Conservation (phyloP, 2,888 invertebrate genomes). For the Argyresthia goedartella region DNA sequence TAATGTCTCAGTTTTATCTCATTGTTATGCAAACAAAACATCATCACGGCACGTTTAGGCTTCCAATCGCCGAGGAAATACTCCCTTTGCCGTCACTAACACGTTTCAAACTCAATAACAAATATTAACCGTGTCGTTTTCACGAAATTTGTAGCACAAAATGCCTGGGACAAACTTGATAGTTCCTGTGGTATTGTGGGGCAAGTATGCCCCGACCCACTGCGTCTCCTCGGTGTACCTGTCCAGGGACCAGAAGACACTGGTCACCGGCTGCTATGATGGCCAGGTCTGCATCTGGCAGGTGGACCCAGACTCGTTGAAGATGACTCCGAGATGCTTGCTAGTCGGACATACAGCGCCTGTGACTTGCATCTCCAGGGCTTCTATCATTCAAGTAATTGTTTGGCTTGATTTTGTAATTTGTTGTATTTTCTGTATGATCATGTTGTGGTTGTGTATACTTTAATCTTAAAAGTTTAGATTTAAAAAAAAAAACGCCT, state of each 20-base stretch:
- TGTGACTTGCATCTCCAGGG: constrained; percentile 89
- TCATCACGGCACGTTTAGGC: constrained; percentile 5
- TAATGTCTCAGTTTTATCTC: constrained; percentile 22
- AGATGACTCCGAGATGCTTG: constrained; percentile 93
- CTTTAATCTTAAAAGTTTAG: no score
- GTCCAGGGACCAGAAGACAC: constrained; percentile 90
- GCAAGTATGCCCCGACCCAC: constrained; percentile 95
- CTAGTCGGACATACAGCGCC: constrained; percentile 96
- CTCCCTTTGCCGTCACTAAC: background rate
- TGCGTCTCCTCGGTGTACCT: constrained; percentile 95
- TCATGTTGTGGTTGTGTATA: no score
- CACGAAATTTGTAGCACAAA: constrained; percentile 19
- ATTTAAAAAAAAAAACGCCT: no score
- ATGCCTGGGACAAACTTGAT: constrained; percentile 92
- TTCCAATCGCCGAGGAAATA: background rate
- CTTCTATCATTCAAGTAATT: constrained; percentile 74
- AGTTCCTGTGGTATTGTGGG: constrained; percentile 98
- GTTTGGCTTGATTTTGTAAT: background rate
- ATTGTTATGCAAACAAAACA: constrained; percentile 46
- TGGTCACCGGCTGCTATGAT: constrained; percentile 97
- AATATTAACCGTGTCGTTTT: no score
- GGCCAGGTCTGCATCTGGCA: constrained; percentile 98
- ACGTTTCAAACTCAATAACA: no score
- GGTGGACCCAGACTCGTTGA: constrained; percentile 80
- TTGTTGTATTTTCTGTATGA: no score